A percentile compares a stretch with the other conserved stretches of the same genome.
Evolutionary conservation across 2,797 vertebrate species (phyloP).

Genomic region (Poeciliopsis infans): DNA sequence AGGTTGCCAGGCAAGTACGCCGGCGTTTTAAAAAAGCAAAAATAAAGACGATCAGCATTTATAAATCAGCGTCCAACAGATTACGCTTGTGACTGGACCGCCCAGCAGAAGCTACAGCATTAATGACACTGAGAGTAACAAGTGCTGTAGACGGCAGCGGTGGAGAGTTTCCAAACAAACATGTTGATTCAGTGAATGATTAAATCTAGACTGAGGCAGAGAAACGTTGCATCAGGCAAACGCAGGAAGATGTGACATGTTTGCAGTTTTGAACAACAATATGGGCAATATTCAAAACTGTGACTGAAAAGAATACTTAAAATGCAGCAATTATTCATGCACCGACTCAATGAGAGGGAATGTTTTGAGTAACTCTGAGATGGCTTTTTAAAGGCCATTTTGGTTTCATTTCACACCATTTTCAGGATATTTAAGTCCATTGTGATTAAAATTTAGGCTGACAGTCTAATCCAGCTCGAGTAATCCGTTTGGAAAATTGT

Average conservation of each 20-base stretch:
- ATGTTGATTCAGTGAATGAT: neutral
- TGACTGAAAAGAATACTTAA: neutral
- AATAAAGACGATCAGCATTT: neutral
- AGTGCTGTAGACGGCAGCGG: neutral
- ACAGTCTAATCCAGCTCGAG: neutral
- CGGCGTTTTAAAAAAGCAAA: neutral
- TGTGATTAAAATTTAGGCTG: neutral
- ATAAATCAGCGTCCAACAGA: neutral
- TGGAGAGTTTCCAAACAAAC: neutral
- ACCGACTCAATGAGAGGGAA: neutral
- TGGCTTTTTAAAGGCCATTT: neutral
- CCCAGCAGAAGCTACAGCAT: neutral
- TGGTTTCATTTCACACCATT: neutral
- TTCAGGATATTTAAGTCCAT: neutral
- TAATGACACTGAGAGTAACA: neutral
- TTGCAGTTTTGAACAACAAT: neutral
- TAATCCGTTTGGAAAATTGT: neutral
- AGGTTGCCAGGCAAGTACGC: slow-evolving; percentile 5
- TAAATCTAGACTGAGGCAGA: neutral
- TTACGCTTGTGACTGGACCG: neutral
- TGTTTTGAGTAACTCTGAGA: neutral
- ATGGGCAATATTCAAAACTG: neutral
- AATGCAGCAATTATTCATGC: neutral
- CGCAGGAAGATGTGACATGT: neutral
- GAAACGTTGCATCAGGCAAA: neutral